Base-by-base conservation (phyloP, 2,113 vertebrate genomes). In the Furnarius figulus region DNA sequence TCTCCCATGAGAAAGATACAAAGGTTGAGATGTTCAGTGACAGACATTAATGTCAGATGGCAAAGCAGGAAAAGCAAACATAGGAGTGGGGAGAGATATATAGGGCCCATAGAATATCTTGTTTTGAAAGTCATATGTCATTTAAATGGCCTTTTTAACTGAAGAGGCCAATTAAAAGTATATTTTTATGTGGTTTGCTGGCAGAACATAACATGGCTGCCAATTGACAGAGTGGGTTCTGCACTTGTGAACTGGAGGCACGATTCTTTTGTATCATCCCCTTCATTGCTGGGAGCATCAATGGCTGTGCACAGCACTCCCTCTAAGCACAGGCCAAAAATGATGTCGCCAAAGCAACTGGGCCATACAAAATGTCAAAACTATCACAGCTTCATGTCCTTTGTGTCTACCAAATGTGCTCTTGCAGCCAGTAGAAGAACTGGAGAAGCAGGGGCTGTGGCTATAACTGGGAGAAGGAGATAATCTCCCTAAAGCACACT, bases 31-130 rank as follows among this genome's bases (percentile, higher is more conserved):
- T 91, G 93, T 59, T 73, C 94, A 95, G 15, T 85, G 92, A 93
- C 92, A 96, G 92, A 91, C 93, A 90, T 90, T 95, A 88, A 96
- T 72, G 85, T 81, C 93, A 93, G 82, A 72, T 79, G 88, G 35
- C 52, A 61, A 94, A 87, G 61, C 56, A 86, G 77, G 59, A 94
- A 94, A 95, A 85, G 92, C 40, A 84, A 85, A 72, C 75, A 87
- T 0, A 25, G 53, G 46, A 87, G 85, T 93, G 82, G 94, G 72
- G 90, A 80, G 49, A 96, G 92, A 90, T 85, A 76, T 88, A 81
- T 39, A 37, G 77, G 33, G 52, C 49, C 46, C 31, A 70, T 5
- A 44, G 68, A 95, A 77, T 71, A 84, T 63, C 30, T 68, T 84
- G 87, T 91, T 89, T 96, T 95, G 96, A 94, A 79, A 92, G 56